Percentiles rank a stretch among this genome's conserved stretches.
phyloP scores from a whole-genome alignment of 2,888 invertebrate species.

The Barypeithes pellucidus region DNA sequence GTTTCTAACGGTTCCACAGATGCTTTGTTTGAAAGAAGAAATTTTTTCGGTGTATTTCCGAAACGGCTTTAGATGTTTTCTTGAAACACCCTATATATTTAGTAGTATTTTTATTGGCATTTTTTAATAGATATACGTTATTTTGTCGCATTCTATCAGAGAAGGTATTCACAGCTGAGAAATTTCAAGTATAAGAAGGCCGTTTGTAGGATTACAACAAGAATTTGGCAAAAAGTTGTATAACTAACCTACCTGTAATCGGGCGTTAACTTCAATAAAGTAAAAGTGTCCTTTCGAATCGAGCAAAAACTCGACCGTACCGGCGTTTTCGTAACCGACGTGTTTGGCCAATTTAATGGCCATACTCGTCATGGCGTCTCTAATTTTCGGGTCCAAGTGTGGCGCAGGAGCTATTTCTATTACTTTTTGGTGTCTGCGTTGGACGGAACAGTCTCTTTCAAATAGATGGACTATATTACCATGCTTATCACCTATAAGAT shows the following conservation, averaged over 20 bases:
- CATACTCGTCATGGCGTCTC: slow-evolving; percentile 91
- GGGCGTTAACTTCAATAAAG: slow-evolving; percentile 99
- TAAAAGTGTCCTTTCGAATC: slow-evolving; percentile 96
- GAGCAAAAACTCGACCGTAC: slow-evolving; percentile 97
- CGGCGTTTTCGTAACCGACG: slow-evolving; percentile 98
- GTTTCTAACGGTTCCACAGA: too few species aligned
- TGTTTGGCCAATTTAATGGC: slow-evolving; percentile 91
- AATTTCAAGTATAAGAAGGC: too few species aligned
- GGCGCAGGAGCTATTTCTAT: slow-evolving; percentile 99
- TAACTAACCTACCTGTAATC: slow-evolving; percentile 64
- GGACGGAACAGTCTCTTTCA: slow-evolving; percentile 99
- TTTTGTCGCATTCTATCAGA: too few species aligned
- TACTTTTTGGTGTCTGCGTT: slow-evolving; percentile 98
- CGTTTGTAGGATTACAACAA: too few species aligned
- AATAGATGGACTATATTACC: slow-evolving; percentile 97
- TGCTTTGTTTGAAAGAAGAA: too few species aligned
- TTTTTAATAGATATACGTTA: too few species aligned
- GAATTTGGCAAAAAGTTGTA: too few species aligned
- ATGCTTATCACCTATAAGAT: slow-evolving; percentile 88
- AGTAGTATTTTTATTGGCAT: too few species aligned
- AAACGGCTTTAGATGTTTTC: too few species aligned
- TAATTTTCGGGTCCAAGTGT: slow-evolving; percentile 81
- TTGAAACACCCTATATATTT: too few species aligned
- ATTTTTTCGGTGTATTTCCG: too few species aligned
- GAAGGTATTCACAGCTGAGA: too few species aligned